A percentile compares a stretch with the other conserved stretches of the same genome.
Conservation (phyloP, 2,888 invertebrate species). For the Euzophera pinguis region DNA sequence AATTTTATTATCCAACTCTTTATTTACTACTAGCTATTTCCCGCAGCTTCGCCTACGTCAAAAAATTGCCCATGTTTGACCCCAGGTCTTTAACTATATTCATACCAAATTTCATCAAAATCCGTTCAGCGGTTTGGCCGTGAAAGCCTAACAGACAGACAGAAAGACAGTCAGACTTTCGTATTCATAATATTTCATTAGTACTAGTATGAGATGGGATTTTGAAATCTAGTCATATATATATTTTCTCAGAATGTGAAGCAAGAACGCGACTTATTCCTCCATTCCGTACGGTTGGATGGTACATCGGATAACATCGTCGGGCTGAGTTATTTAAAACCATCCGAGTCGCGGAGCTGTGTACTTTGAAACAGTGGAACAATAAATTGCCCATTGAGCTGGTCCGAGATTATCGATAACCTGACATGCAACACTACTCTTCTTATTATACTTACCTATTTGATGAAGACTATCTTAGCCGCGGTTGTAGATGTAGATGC, state of each 20-base stretch:
- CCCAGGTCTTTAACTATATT: too few species aligned
- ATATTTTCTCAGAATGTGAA: conserved; percentile 9
- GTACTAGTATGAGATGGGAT: too few species aligned
- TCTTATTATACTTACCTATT: conserved; percentile 29
- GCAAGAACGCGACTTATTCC: conserved; percentile 15
- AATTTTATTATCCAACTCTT: conserved; percentile 11
- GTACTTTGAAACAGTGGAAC: conserved; percentile 42
- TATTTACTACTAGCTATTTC: too few species aligned
- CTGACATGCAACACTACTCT: conserved; percentile 40
- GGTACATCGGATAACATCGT: conserved; percentile 52
- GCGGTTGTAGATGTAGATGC: conserved; percentile 20
- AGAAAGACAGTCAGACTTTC: too few species aligned
- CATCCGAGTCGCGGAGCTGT: conserved; percentile 48
- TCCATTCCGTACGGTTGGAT: conserved; percentile 35
- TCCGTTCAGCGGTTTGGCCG: too few species aligned
- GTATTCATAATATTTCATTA: too few species aligned
- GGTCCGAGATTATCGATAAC: conserved; percentile 51
- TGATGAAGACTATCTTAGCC: conserved; percentile 18
- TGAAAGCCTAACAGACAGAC: too few species aligned
- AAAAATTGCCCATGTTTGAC: too few species aligned
- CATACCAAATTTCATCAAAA: too few species aligned
- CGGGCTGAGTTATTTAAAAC: conserved; percentile 51
- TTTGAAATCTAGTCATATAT: conserved; percentile 8
- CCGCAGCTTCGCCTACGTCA: too few species aligned
- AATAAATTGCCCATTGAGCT: conserved; percentile 54